Evolutionary conservation across 2,888 invertebrate genomes (phyloP).

Genomic region (Timandra comae): DNA sequence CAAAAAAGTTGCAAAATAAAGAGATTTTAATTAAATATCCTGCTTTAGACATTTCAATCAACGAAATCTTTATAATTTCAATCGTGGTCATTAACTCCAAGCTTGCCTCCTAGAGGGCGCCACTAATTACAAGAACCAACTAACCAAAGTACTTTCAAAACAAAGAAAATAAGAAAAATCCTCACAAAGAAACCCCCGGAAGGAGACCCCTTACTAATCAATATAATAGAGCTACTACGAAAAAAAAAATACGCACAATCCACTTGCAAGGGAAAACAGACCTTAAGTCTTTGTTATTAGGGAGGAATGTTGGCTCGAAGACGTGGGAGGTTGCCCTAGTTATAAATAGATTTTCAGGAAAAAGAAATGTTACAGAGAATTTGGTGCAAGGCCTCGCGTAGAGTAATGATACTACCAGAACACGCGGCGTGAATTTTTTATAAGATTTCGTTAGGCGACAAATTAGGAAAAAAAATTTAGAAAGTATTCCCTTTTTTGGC

Average conservation of each 20-base stretch:
- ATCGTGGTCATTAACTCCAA: neutral
- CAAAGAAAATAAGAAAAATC: slow-evolving; percentile 63
- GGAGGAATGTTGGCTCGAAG: slow-evolving; percentile 31
- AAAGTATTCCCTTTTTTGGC: no score
- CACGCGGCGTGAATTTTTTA: slow-evolving; percentile 22
- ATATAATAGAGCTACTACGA: slow-evolving; percentile 76
- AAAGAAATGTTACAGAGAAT: slow-evolving; percentile 77
- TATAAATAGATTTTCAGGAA: slow-evolving; percentile 78
- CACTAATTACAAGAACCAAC: slow-evolving; percentile 24
- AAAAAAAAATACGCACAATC: slow-evolving; percentile 66
- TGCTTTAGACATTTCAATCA: no score
- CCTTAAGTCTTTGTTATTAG: slow-evolving; percentile 24
- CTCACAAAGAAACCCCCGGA: slow-evolving; percentile 62
- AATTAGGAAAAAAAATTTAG: slow-evolving; percentile 1
- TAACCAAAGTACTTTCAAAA: slow-evolving; percentile 44
- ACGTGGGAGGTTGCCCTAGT: slow-evolving; percentile 65
- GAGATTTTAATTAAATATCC: no score
- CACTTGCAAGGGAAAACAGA: slow-evolving; percentile 24
- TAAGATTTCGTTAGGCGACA: slow-evolving; percentile 8
- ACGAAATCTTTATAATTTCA: no score
- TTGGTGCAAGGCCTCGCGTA: slow-evolving; percentile 66
- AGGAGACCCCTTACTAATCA: slow-evolving; percentile 70
- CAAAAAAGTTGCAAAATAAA: no score
- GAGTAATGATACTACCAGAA: slow-evolving; percentile 42
- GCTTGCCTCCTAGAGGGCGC: slow-evolving; percentile 6